Conservation (phyloP, 2,797 vertebrate species). For the Hypotaenidia philippensis region DNA sequence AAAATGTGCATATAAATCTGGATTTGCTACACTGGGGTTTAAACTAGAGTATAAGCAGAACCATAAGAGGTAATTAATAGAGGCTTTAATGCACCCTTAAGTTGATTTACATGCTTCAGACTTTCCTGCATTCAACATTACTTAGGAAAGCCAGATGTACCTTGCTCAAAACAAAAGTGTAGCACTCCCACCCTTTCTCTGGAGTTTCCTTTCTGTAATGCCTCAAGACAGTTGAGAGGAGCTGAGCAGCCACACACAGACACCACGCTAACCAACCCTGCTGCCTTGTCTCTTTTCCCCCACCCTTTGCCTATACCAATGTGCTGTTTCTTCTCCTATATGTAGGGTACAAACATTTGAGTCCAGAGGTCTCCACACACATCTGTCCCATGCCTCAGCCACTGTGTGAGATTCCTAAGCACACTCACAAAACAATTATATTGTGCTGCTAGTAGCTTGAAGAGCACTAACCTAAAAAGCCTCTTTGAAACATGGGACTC, state of each 20-base stretch:
- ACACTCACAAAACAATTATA: neutral
- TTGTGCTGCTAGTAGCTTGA: neutral
- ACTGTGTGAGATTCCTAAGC: neutral
- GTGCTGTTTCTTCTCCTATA: neutral
- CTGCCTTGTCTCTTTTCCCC: neutral
- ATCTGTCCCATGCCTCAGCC: rapidly evolving
- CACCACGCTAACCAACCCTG: rapidly evolving
- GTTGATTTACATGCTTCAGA: neutral
- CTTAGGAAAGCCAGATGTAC: neutral
- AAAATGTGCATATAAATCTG: neutral
- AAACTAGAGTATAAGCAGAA: neutral
- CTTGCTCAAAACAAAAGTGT: neutral
- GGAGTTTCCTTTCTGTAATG: neutral
- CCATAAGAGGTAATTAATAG: neutral
- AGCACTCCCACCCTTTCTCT: neutral
- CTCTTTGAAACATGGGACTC: neutral
- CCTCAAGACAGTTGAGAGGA: neutral
- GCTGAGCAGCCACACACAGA: rapidly evolving
- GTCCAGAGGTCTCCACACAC: neutral
- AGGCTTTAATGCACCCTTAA: neutral
- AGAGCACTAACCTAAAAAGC: neutral
- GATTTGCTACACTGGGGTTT: neutral
- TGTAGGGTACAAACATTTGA: neutral
- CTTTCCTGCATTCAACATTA: neutral
- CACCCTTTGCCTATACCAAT: too few species aligned